Base-by-base conservation (phyloP, 2,888 invertebrate genomes). In the Laothoe populi region DNA sequence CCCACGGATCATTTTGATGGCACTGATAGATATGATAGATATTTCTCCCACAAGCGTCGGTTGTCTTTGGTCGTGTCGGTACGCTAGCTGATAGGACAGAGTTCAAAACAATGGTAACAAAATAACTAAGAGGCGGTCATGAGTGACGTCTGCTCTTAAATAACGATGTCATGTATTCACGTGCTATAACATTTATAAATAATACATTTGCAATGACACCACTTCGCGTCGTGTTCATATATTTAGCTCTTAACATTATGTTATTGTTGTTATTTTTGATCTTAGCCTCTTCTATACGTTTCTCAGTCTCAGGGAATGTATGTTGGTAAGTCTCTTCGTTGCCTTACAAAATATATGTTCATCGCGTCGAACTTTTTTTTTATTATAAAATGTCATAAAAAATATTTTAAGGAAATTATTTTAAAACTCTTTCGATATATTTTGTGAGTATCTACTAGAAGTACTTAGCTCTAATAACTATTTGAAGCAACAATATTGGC, bases 281-380 rank as follows among this genome's bases (percentile, higher is more conserved):
- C 81, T 88, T 85, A 89, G 89, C 91, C 89, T 90, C 90, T 82
- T 84, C 78, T 85, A 86, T 83, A 75, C 81, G 70, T 81, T 78
- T 82, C 75, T 90, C 92, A 92, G 92, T 92, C 92, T 92, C 91
- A 84, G 92, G 92, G 92, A 92, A 92, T 92, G 92, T 90, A 82
- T 84, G 90, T 87, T 90, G 89, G 86, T 88, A 84, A 92, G 92
- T 92, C 91, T 92, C 88, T 88, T 91, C 91, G 92, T 92, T 92
- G 86, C 90, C 92, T 92, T 91, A 92, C 85, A 84, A 82, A 81
- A 82, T 86, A 86, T 84, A 82, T 80, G 83, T 86, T 87, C 82
- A 77, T 75, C 85, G 76, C 81, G 72, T 83, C 83, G 82, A 84
- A 84, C 76, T 71, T 75, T 70, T 77, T 80, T 46, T 63, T 67